phyloP scores from a whole-genome alignment of 2,888 invertebrate genomes.

The Andrena minutula region DNA sequence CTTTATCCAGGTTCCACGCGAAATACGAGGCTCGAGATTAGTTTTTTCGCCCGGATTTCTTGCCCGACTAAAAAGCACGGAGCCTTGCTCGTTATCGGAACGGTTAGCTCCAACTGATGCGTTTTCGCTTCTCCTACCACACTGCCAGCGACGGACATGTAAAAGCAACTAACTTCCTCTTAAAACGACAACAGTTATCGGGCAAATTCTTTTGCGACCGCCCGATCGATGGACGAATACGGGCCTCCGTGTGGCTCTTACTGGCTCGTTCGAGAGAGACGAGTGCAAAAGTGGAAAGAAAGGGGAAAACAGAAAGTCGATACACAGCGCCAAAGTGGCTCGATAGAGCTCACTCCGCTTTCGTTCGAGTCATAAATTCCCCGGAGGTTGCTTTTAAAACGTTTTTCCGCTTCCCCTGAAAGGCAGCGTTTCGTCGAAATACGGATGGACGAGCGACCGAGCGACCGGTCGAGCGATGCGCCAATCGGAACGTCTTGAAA shows the following conservation, averaged over 20 bases:
- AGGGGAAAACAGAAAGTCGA: conserved; percentile 1
- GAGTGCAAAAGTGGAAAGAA: not conserved
- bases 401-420: conserved; percentile 13
- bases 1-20: no score
- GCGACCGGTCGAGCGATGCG: not conserved
- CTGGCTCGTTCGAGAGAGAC: not conserved
- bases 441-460: conserved; percentile 11
- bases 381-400: conserved; percentile 18
- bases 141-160: not conserved
- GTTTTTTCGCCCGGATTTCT: not conserved
- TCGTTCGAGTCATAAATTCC: conserved; percentile 27
- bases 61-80: not conserved
- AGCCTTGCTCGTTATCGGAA: not conserved
- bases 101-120: not conserved
- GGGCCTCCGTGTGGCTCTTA: not conserved
- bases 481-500: not conserved
- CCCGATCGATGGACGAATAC: conserved; percentile 1
- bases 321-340: conserved; percentile 5
- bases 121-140: not conserved
- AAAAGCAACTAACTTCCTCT: not conserved
- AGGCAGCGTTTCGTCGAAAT: conserved; percentile 2
- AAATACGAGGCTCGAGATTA: no score
- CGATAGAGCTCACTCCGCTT: conserved; percentile 9
- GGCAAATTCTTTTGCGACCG: not conserved
- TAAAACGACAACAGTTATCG: not conserved